Evolutionary conservation across 2,888 invertebrate species (phyloP).

Genomic region (Scaptomyza flava): DNA sequence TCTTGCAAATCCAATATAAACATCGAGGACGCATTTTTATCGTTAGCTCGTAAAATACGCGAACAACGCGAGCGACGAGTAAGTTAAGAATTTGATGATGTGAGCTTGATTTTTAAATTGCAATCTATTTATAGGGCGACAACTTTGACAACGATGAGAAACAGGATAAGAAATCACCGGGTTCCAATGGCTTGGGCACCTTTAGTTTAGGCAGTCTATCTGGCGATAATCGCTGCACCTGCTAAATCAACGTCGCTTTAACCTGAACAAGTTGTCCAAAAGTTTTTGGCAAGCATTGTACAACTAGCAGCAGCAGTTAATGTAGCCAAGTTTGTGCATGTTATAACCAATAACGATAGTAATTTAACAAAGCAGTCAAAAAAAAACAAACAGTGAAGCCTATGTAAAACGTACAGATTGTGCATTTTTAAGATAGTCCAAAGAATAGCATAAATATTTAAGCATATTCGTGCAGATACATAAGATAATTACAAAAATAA

Average conservation of each 20-base stretch:
- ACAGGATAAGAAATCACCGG: slow-evolving; percentile 84
- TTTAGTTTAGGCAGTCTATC: slow-evolving; percentile 83
- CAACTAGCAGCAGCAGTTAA: slow-evolving; percentile 3
- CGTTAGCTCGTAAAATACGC: slow-evolving; percentile 92
- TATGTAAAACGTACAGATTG: slow-evolving; percentile 69
- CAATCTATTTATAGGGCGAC: slow-evolving; percentile 80
- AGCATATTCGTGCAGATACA: slow-evolving; percentile 72
- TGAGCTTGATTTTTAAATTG: neutral
- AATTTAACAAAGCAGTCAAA: slow-evolving; percentile 23
- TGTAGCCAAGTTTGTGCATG: neutral
- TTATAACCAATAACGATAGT: slow-evolving; percentile 18
- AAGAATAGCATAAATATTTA: slow-evolving; percentile 72
- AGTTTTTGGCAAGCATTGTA: slow-evolving; percentile 32
- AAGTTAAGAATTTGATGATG: slow-evolving; percentile 62
- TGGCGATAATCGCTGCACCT: slow-evolving; percentile 84
- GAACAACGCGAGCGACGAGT: slow-evolving; percentile 92
- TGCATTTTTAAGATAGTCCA: slow-evolving; percentile 79
- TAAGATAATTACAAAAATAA: slow-evolving; percentile 7
- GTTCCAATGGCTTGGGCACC: slow-evolving; percentile 83
- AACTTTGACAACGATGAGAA: slow-evolving; percentile 85
- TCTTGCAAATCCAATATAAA: slow-evolving; percentile 94
- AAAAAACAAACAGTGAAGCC: slow-evolving; percentile 19
- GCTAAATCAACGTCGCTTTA: slow-evolving; percentile 67
- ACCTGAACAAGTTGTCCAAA: slow-evolving; percentile 64
- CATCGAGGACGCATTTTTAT: slow-evolving; percentile 92